Percentiles rank a stretch among this genome's conserved stretches.
phyloP scores from a whole-genome alignment of 2,888 invertebrate species.

The Thereva unica region DNA sequence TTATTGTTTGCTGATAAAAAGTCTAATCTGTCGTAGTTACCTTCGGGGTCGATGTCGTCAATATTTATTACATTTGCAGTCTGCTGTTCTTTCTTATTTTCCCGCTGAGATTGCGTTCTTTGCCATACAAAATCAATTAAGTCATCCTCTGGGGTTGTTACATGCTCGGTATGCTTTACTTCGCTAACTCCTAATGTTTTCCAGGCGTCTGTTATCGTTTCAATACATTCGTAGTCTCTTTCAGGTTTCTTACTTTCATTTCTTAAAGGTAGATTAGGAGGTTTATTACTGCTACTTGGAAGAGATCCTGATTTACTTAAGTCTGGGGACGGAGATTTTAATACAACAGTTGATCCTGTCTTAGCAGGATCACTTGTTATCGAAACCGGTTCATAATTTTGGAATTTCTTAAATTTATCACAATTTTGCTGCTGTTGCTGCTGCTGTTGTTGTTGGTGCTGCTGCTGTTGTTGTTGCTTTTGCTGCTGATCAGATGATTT shows the following conservation, averaged over 20 bases:
- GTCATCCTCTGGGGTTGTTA: conserved; percentile 54
- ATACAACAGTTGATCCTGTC: conserved; percentile 52
- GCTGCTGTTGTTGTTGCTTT: conserved; percentile 1
- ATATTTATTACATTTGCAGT: conserved; percentile 55
- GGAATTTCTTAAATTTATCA: conserved; percentile 55
- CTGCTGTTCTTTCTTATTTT: conserved; percentile 61
- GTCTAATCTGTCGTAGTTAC: conserved; percentile 75
- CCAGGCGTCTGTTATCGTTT: conserved; percentile 80
- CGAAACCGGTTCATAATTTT: conserved; percentile 56
- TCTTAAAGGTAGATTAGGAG: conserved; percentile 51
- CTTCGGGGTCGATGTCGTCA: conserved; percentile 47
- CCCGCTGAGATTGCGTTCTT: conserved; percentile 52
- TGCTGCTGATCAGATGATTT: conserved; percentile 31
- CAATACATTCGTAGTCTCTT: conserved; percentile 72
- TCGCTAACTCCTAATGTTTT: conserved; percentile 76
- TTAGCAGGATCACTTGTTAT: conserved; percentile 54
- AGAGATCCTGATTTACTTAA: neutral
- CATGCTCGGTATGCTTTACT: conserved; percentile 70
- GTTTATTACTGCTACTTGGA: conserved; percentile 41
- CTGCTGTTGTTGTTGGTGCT: conserved; percentile 32
- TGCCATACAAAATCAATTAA: conserved; percentile 58
- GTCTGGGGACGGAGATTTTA: conserved; percentile 45
- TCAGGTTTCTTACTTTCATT: conserved; percentile 50
- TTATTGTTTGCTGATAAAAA: conserved; percentile 79
- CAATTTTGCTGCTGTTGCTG: conserved; percentile 45